These are phyloP conservation scores for Heteropelma amictum DNA, from an alignment of 2,888 invertebrate species.

Conservation along the genomic window DNA sequence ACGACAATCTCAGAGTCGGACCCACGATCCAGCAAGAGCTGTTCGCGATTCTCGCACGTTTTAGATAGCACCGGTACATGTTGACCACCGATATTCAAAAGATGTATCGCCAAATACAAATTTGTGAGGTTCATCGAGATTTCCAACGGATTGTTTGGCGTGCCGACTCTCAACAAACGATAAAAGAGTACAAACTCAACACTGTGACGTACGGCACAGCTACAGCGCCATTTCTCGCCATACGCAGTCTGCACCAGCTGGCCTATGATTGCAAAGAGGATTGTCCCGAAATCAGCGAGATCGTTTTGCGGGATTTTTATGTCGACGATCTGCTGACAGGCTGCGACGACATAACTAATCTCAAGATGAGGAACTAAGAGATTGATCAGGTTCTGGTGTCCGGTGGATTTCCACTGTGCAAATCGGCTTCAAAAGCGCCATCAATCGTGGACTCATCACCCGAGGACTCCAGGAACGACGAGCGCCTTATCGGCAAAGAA, in stretches of 20 bases:
- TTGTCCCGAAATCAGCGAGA: constrained; percentile 6
- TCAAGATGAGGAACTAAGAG: neutral
- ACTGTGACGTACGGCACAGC: constrained; percentile 46
- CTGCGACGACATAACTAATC: neutral
- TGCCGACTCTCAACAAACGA: neutral
- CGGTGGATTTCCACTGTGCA: neutral
- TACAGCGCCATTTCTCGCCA: constrained; percentile 42
- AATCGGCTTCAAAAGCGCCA: constrained; percentile 37
- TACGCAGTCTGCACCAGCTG: constrained; percentile 27
- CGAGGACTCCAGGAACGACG: neutral
- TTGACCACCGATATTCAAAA: constrained; percentile 49
- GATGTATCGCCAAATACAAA: constrained; percentile 46
- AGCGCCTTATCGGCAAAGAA: constrained; percentile 28
- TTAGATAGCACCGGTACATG: constrained; percentile 21
- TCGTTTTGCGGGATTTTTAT: constrained; percentile 24
- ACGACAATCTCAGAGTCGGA: constrained; percentile 57
- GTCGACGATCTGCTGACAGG: constrained; percentile 22
- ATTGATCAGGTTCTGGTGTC: constrained; percentile 1
- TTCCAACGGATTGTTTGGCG: constrained; percentile 49
- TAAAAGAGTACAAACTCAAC: constrained; percentile 26
- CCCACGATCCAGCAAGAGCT: constrained; percentile 61
- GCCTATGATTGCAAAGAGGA: constrained; percentile 9
- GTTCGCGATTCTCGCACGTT: constrained; percentile 51
- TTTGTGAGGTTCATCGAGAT: constrained; percentile 21
- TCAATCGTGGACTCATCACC: neutral